A percentile compares a stretch with the other conserved stretches of the same genome.
Evolutionary conservation across 2,888 invertebrate species (phyloP).

Genomic region (Eupeodes luniger): DNA sequence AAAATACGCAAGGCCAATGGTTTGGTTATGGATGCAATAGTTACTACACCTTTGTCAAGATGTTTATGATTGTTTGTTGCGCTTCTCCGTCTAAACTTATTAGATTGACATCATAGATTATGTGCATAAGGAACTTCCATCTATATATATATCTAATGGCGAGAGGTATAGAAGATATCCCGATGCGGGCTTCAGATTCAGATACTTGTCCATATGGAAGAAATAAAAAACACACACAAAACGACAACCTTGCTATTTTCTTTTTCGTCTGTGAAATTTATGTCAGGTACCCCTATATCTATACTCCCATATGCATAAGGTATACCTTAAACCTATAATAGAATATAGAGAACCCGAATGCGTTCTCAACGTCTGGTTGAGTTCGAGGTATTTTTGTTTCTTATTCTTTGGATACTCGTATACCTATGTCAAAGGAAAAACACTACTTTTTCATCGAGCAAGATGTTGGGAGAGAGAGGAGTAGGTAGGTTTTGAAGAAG

Average conservation of each 20-base stretch:
- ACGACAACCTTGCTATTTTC: constrained; percentile 40
- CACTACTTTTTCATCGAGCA: constrained; percentile 30
- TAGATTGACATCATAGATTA: constrained; percentile 73
- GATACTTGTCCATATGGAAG: neutral
- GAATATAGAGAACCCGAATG: constrained; percentile 36
- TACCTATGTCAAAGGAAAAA: constrained; percentile 34
- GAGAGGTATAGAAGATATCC: constrained; percentile 2
- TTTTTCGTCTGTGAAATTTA: constrained; percentile 65
- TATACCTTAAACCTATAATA: neutral
- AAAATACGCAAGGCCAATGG: constrained; percentile 19
- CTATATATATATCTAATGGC: neutral
- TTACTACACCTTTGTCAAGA: constrained; percentile 64
- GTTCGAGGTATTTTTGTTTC: constrained; percentile 26
- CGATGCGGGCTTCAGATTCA: constrained; percentile 48
- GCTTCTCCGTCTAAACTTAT: constrained; percentile 63
- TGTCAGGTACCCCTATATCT: constrained; percentile 59
- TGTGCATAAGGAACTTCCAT: constrained; percentile 16
- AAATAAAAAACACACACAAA: constrained; percentile 8
- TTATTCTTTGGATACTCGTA: neutral
- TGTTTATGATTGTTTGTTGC: constrained; percentile 67
- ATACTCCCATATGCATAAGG: too few species aligned
- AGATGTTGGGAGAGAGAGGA: neutral
- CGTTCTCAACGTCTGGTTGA: constrained; percentile 59
- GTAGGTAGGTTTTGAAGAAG: constrained; percentile 14
- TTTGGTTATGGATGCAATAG: constrained; percentile 28